phyloP scores from a whole-genome alignment of 2,888 invertebrate species.

The Coelogynopora nodosa region DNA sequence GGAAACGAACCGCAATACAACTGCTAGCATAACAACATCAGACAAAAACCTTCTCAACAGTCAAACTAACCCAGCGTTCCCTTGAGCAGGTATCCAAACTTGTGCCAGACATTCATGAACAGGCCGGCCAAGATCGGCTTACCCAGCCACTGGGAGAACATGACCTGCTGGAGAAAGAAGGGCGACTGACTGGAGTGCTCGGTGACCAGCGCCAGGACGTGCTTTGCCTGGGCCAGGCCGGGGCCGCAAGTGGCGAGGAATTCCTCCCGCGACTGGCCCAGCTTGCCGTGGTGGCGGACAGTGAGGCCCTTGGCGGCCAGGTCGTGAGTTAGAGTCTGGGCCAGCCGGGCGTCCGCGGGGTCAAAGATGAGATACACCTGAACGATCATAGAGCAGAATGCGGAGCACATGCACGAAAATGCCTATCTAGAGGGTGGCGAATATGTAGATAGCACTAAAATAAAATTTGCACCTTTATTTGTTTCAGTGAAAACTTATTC shows the following conservation, averaged over 20 bases:
- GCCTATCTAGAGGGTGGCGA: no score
- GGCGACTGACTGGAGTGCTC: constrained; percentile 55
- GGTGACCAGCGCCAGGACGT: constrained; percentile 57
- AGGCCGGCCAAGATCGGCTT: constrained; percentile 57
- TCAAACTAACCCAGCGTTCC: constrained; percentile 57
- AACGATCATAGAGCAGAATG: no score
- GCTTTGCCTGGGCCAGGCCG: constrained; percentile 53
- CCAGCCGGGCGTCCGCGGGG: constrained; percentile 57
- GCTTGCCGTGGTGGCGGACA: constrained; percentile 57
- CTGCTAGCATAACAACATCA: no score
- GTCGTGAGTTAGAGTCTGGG: constrained; percentile 57
- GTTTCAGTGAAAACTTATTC: no score
- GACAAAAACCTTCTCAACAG: no score
- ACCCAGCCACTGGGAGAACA: constrained; percentile 60
- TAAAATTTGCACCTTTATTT: no score
- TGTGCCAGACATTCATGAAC: constrained; percentile 57
- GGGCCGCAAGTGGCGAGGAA: constrained; percentile 58
- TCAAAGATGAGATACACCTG: constrained; percentile 58
- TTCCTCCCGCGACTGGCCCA: constrained; percentile 59
- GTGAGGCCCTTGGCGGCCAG: constrained; percentile 54
- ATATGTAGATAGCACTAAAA: no score
- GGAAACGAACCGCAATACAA: no score
- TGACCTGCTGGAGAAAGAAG: constrained; percentile 58
- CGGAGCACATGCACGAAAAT: no score
- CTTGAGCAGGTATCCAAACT: constrained; percentile 54